Base-by-base conservation (phyloP, 2,113 vertebrate genomes). In the Vidua macroura region DNA sequence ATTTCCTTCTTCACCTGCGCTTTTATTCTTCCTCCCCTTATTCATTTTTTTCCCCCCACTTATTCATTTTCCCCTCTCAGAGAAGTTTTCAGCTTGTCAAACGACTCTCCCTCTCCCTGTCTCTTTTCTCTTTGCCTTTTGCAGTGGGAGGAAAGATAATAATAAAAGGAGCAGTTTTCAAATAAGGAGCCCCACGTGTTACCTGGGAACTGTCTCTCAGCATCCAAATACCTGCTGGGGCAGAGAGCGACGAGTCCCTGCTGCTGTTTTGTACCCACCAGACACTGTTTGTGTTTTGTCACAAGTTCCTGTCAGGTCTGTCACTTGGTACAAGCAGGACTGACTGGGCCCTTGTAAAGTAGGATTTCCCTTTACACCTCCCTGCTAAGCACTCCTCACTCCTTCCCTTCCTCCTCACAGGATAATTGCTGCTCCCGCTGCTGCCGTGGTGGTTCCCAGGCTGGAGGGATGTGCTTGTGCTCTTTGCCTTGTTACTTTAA, bases 81-180 rank as follows among this genome's bases (percentile, higher is more conserved):
- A 74, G 75, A 91, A 94, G 80, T 93, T 96, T 96, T 78, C 88
- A 87, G 43, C 86, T 86, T 93, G 93, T 95, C 93, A 96, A 90
- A 91, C 17, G 1, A 62, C 31, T 84, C 79, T 95, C 89, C 66
- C 68, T 91, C 86, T 94, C 89, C 66, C 78, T 91, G 41, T 48
- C 70, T 88, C 37, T 94, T 72, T 89, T 90, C 79, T 88, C 93
- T 72, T 83, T 87, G 91, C 96, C 83, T 89, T 83, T 86, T 73
- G 75, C 72, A 89, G 88, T 95, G 92, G 96, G 96, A 96, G 93
- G 88, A 64, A 90, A 83, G 72, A 82, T 88, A 56, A 95, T 74
- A 77, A 75, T 85, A 74, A 80, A 69, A 63, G n/a, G 62, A 96
- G 62, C 89, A 89, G 88, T 93, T 94, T 89, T 86, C 88, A 96